These are phyloP conservation scores for Cryptotis parvus DNA, from an alignment of 2,113 vertebrate species.

Conservation along the genomic window DNA sequence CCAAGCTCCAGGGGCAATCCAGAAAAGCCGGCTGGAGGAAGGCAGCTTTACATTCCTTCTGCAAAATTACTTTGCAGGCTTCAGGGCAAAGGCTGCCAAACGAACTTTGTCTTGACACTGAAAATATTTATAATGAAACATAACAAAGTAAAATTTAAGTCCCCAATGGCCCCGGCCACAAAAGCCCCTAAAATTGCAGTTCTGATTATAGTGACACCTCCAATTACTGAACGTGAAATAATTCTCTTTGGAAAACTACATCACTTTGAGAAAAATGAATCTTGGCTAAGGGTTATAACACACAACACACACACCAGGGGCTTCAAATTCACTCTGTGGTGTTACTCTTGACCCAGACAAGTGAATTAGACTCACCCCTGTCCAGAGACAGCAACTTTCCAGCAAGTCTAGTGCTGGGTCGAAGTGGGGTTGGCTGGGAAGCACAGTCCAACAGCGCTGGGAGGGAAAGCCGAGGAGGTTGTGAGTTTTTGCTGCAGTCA, in stretches of 20 bases:
- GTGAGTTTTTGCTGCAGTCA: not conserved
- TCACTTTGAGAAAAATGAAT: conserved; percentile 65
- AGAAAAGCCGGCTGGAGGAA: conserved; percentile 66
- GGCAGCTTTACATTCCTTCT: conserved; percentile 57
- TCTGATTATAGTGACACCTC: conserved; percentile 64
- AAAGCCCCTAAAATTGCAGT: conserved; percentile 57
- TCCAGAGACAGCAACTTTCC: not conserved
- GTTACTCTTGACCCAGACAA: not conserved
- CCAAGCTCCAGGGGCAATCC: conserved; percentile 47
- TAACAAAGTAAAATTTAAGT: conserved; percentile 66
- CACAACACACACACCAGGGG: not conserved
- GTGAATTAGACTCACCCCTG: not conserved
- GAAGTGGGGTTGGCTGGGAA: not conserved
- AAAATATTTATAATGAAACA: conserved; percentile 65
- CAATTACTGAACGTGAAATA: conserved; percentile 58
- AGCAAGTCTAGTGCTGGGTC: not conserved
- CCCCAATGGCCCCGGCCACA: not conserved
- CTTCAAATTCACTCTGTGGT: not conserved
- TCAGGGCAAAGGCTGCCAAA: conserved; percentile 77
- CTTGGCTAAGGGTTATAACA: conserved; percentile 31
- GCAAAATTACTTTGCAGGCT: conserved; percentile 77
- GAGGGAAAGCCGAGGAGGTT: not conserved
- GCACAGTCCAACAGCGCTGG: not conserved
- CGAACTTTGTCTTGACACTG: conserved; percentile 68
- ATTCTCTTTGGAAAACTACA: conserved; percentile 71